These are phyloP conservation scores for Caiman crocodilus DNA, from an alignment of 2,797 vertebrate genomes.

Conservation along the genomic window DNA sequence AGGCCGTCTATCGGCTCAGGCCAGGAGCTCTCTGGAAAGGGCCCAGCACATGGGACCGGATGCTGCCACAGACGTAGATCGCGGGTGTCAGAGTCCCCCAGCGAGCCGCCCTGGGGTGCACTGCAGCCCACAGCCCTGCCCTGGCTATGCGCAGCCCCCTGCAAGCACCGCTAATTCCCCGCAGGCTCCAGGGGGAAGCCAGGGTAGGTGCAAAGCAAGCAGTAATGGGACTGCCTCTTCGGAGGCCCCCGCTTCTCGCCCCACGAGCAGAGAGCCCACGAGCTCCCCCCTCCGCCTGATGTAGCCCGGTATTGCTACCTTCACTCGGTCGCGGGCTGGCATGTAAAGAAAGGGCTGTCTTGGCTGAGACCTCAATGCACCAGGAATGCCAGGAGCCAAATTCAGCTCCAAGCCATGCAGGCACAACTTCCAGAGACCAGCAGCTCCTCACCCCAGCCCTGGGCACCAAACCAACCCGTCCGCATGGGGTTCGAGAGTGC, in stretches of 20 bases:
- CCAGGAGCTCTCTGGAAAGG: no score
- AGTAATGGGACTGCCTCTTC: background rate
- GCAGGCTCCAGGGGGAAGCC: background rate
- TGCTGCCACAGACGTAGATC: no score
- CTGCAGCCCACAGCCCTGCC: no score
- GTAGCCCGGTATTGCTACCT: background rate
- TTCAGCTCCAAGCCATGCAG: background rate
- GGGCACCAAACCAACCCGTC: background rate
- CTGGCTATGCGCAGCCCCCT: no score
- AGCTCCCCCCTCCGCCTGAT: background rate
- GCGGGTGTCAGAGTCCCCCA: no score
- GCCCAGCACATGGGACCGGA: no score
- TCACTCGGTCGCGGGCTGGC: background rate
- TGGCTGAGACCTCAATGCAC: background rate
- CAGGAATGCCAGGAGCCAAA: background rate
- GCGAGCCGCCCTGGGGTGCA: no score
- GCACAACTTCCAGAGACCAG: background rate
- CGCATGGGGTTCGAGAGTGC: rapidly evolving
- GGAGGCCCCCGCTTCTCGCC: background rate
- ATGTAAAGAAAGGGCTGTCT: background rate
- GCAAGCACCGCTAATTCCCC: background rate
- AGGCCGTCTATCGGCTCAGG: no score
- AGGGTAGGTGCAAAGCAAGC: background rate
- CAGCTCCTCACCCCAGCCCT: no score
- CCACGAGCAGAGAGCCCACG: background rate